Conservation (phyloP, 2,888 invertebrate species). For the Invenusta paracnida region DNA sequence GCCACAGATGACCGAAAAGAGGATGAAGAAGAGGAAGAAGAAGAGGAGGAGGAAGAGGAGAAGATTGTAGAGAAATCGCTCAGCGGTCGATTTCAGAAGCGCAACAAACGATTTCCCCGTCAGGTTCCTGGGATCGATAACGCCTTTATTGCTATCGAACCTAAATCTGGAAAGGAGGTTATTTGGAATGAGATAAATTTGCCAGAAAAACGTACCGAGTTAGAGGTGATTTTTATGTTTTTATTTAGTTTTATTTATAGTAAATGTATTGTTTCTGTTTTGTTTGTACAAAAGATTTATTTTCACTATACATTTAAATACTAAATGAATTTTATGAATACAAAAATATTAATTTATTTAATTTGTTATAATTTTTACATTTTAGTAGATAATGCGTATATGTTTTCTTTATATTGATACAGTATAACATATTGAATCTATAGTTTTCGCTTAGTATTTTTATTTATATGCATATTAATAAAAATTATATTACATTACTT, state of each 20-base stretch:
- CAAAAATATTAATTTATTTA: not conserved
- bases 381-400: too few species aligned
- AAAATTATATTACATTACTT: not conserved
- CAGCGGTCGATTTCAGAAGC: conserved; percentile 39
- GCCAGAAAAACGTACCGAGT: conserved; percentile 39
- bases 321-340: not conserved
- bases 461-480: not conserved
- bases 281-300: not conserved
- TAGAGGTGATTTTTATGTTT: conserved; percentile 21
- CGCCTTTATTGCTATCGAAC: conserved; percentile 44
- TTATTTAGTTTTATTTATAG: not conserved
- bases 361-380: too few species aligned
- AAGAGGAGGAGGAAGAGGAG: conserved; percentile 39
- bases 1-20: not conserved
- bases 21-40: conserved; percentile 39
- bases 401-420: too few species aligned
- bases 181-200: conserved; percentile 44
- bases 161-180: conserved; percentile 44
- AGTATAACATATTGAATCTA: too few species aligned
- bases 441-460: too few species aligned
- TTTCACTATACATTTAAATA: not conserved
- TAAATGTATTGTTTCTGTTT: not conserved
- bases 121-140: conserved; percentile 44
- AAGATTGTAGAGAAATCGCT: conserved; percentile 39
- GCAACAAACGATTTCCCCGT: conserved; percentile 44